Percentiles rank a stretch among this genome's conserved stretches.
Conservation (phyloP, 2,797 vertebrate species). For the Lacerta bilineata region DNA sequence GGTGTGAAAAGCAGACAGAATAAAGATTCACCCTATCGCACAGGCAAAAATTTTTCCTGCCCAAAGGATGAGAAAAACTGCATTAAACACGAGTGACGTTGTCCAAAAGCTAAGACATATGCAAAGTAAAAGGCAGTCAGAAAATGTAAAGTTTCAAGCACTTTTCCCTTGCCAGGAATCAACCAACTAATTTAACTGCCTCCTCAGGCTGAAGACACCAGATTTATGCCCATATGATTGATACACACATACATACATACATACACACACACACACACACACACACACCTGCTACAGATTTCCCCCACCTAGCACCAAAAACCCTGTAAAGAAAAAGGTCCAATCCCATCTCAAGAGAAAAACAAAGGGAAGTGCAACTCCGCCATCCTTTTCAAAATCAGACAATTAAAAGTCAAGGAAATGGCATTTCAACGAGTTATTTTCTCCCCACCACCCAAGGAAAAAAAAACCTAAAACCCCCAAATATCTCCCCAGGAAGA, state of each 20-base stretch:
- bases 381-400: neutral
- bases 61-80: conserved; percentile 26
- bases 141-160: neutral
- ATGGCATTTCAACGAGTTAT: neutral
- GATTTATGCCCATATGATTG: conserved; percentile 21
- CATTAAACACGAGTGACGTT: conserved; percentile 20
- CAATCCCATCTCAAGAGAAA: neutral
- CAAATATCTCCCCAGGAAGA: conserved; percentile 35
- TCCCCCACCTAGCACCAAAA: neutral
- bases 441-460: neutral
- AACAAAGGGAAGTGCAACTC: neutral
- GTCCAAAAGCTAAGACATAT: conserved; percentile 24
- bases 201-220: conserved; percentile 52
- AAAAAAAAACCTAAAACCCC: neutral
- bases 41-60: neutral
- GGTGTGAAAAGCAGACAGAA: conserved; percentile 4
- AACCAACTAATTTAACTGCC: neutral
- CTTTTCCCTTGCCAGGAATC: neutral
- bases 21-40: conserved; percentile 10
- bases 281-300: conserved; percentile 37
- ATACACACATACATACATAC: neutral
- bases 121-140: neutral
- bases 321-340: neutral
- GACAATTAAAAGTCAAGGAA: neutral
- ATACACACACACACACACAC: neutral